Evolutionary conservation across 2,888 invertebrate genomes (phyloP), one percentile per base, ranked within the genome.

Genomic region (Choristoneura rosaceana): DNA sequence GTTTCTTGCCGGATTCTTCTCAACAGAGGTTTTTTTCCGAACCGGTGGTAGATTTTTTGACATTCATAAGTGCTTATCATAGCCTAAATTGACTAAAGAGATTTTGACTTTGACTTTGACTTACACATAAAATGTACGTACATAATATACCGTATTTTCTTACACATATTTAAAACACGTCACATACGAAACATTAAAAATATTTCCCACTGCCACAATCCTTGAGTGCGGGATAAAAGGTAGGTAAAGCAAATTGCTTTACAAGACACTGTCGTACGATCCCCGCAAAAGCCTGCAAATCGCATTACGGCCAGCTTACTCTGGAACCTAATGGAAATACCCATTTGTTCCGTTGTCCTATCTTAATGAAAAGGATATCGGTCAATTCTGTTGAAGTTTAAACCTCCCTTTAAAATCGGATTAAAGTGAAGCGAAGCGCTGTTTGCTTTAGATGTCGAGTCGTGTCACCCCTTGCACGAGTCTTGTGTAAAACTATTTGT

Each of bases 281-380:
- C 75, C 69, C 70, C 69, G 65, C 73, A 75, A 76, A 76, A 73
- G 78, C 75, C 75, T 74, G 73, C 75, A 77, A 78, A 78, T 78
- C 77, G 77, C 70, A 78, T 78, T 78, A 76, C 75, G 63, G 71
- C 64, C 69, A 74, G 76, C 74, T 77, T 74, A 73, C 75, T 66
- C 55, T 61, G 67, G 74, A 67, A 69, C 78, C 74, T 81, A 82
- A 84, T 84, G 81, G 83, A 80, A 81, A 80, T 74, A 71, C 71
- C 78, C 77, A 83, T 83, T 83, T 80, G 80, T 78, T 78, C 76
- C 76, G 73, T 73, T 80, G 79, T 77, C 75, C 74, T 66, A 76
- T 69, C 73, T 77, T 83, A 82, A 84, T 84, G 80, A 82, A 81
- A 79, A 75, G 80, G 80, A 79, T 80, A 81, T 78, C 76, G 75